Conservation (phyloP, 1,140 invertebrate species). For the Drosophila aff. region DNA sequence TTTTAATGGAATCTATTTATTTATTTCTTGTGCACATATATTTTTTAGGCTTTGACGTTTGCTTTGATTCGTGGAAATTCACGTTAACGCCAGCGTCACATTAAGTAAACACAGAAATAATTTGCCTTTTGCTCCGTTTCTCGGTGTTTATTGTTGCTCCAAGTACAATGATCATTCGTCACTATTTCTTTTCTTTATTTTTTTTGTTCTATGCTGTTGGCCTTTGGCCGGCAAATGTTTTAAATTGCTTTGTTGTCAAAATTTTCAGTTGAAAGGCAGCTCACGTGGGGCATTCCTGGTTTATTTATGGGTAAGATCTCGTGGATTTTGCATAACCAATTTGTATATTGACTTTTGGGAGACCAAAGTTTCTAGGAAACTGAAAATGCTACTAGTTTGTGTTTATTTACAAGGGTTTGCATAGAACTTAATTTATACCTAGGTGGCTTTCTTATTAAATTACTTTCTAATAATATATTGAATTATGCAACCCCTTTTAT, state of each 20-base stretch:
- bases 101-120: conserved; percentile 59
- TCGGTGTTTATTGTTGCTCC: conserved; percentile 39
- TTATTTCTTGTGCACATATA: conserved; percentile 44
- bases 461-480: neutral
- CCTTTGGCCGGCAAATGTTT: conserved; percentile 41
- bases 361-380: conserved; percentile 1
- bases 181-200: conserved; percentile 27
- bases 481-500: too few relatives aligned
- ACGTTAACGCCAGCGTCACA: conserved; percentile 49
- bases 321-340: conserved; percentile 39
- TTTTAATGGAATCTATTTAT: conserved; percentile 59
- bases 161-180: conserved; percentile 57
- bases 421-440: neutral
- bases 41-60: conserved; percentile 52
- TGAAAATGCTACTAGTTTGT: neutral
- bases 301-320: conserved; percentile 34
- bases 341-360: conserved; percentile 12
- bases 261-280: conserved; percentile 30
- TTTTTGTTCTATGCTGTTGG: neutral
- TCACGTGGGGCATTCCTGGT: conserved; percentile 16
- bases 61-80: conserved; percentile 60
- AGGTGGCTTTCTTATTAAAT: neutral
- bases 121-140: conserved; percentile 32
- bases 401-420: neutral
- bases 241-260: conserved; percentile 52